Base-by-base conservation (phyloP, 2,888 invertebrate species). In the Drosophila mayaguana region DNA sequence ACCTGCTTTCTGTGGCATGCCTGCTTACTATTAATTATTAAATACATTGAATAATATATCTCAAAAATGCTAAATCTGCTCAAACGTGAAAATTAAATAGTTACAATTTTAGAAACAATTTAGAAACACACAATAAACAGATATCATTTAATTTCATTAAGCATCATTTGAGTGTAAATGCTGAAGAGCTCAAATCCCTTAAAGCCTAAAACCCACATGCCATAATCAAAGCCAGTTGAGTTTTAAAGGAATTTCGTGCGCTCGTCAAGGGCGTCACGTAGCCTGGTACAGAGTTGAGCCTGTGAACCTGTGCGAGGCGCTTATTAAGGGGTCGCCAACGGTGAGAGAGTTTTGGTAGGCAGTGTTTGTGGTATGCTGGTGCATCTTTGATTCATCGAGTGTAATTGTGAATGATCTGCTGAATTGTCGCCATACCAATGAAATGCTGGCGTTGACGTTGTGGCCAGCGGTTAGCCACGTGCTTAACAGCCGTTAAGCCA, bases 371-470 rank as follows among this genome's bases (percentile, higher is more conserved):
- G 50, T 45, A 53, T 65, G 75, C 60, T 62, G 67, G 42, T 50
- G 50, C 63, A 71, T 75, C 63, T 62, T 71, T 64, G 77, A 75
- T 75, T 77, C 63, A 67, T 50, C 48, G 59, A 36, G 71, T 61
- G 66, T 42, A 75, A 80, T 71, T 75, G 77, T 66, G 42, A 60
- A 40, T 60, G 53, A 51, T 56, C 62, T 59, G 50, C 34, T 40
- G 57, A 75, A 65, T 63, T 66, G 63, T 57, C 42, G 63, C 63
- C 60, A 53, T 55, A 48, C 46, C 62, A 59, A 50, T 53, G 74
- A 45, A 73, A 64, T 64, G 57, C 20, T 40, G 54, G 16, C 55
- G 25, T 18, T 50, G 48, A 50, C 48, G 32, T 59, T 54, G 63
- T 66, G 43, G 61, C 38, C 53, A 22, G 53, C 36, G 45, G 61